Evolutionary conservation across 2,113 vertebrate species (phyloP), one percentile per base, ranked within the genome.

Genomic region (Mobula birostris): DNA sequence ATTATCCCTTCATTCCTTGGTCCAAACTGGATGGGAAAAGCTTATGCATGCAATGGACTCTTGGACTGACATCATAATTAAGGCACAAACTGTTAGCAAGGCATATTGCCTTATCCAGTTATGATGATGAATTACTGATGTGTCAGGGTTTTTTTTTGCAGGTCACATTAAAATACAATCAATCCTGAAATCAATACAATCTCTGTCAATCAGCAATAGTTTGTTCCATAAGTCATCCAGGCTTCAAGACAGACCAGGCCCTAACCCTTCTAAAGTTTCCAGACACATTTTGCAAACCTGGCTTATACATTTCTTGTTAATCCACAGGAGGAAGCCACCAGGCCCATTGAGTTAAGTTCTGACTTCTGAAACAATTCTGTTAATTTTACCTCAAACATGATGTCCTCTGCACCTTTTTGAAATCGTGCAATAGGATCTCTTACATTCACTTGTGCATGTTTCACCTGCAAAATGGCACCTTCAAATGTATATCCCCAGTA

Each of bases 1-100:
- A 93, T 93, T 93, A 87, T 11, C 24, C 83, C 61, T 87, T 87
- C 74, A 93, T 93, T 93, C 91, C 70, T 56, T 48, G 70, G 91
- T 11, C 68, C 70, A 76, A 93, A 48, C 90, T 93, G 19, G 70
- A 27, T 76, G 70, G 91, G 72, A 74, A 56, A 36, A 93, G 91
- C 68, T 76, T 93, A 27, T 76, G 68, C 5, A 5, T 74, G 91
- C 68, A 93, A 76, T 74, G 68, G 6, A 24, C 27, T 93, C 91
- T 74, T 70, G 72, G 36, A 12, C 91, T 40, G 19, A 93, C 4
- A 74, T 93, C 72, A 93, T 21, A 93, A 93, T 90, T 36, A 90
- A 66, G 36, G 8, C 70, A 93, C 24, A 74, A 93, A 72, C 91
- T 74, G 40, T 56, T 56, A 74, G 19, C 48, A 8, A 2, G 40